These are phyloP conservation scores for Pomacea canaliculata DNA, from an alignment of 2,888 invertebrate species.

Conservation along the genomic window DNA sequence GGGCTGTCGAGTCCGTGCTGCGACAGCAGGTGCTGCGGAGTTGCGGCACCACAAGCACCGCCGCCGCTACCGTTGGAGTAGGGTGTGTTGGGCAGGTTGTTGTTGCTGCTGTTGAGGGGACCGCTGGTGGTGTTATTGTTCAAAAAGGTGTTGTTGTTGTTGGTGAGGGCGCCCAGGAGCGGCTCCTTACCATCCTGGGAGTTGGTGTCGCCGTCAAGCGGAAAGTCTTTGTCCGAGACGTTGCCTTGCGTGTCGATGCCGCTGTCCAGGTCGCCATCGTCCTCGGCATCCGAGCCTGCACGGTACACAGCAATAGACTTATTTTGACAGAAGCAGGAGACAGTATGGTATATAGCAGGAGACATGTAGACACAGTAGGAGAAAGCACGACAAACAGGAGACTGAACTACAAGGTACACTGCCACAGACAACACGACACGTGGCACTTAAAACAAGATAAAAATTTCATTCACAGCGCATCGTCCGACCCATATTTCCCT, in stretches of 20 bases:
- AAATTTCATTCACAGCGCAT: too few species aligned
- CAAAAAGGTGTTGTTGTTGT: constrained; percentile 71
- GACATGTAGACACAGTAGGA: too few species aligned
- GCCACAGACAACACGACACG: too few species aligned
- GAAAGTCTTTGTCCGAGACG: constrained; percentile 60
- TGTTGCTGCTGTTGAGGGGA: constrained; percentile 68
- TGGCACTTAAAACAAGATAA: too few species aligned
- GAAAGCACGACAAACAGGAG: too few species aligned
- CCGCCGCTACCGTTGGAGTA: constrained; percentile 12
- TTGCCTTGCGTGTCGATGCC: constrained; percentile 54
- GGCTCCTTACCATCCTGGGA: constrained; percentile 49
- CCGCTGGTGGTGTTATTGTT: constrained; percentile 71
- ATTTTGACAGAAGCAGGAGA: too few species aligned
- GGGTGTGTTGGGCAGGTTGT: constrained; percentile 34
- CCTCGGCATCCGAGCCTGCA: constrained; percentile 63
- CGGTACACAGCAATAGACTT: too few species aligned
- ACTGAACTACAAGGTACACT: too few species aligned
- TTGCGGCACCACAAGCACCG: background rate
- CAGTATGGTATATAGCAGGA: too few species aligned
- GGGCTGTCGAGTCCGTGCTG: constrained; percentile 35
- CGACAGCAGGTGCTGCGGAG: constrained; percentile 26
- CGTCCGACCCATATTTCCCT: too few species aligned
- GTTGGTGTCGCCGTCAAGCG: constrained; percentile 54
- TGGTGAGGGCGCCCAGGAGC: constrained; percentile 52
- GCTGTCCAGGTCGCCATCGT: constrained; percentile 62